A percentile compares a stretch with the other conserved stretches of the same genome.
Conservation (phyloP, 2,888 invertebrate genomes). For the Eupithecia inturbata region DNA sequence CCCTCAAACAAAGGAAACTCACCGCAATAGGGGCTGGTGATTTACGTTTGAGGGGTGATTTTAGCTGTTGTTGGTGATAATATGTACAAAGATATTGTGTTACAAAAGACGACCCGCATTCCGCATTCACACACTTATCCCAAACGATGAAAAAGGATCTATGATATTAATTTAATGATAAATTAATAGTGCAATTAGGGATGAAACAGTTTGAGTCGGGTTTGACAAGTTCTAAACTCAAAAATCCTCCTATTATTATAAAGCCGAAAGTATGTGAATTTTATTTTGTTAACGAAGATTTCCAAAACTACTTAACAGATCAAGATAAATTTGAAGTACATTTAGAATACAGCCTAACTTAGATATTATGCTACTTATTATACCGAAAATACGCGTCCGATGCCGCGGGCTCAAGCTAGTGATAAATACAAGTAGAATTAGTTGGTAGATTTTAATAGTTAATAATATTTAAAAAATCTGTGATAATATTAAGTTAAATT, state of each 20-base stretch:
- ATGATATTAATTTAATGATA: slow-evolving; percentile 2
- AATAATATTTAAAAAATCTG: background rate
- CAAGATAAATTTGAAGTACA: too few species aligned
- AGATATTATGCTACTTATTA: too few species aligned
- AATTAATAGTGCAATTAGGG: background rate
- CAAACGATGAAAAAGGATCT: background rate
- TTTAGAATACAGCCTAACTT: too few species aligned
- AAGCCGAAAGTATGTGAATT: too few species aligned
- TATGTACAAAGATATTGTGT: slow-evolving; percentile 14
- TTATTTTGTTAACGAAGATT: too few species aligned
- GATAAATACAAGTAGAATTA: background rate
- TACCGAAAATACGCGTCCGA: too few species aligned
- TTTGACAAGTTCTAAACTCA: background rate
- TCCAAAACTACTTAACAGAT: too few species aligned
- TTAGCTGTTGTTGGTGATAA: slow-evolving; percentile 35
- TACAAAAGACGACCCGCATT: slow-evolving; percentile 31
- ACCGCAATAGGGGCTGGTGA: slow-evolving; percentile 22
- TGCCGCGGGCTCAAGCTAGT: too few species aligned
- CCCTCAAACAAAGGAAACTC: slow-evolving; percentile 18
- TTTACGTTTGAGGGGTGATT: slow-evolving; percentile 31
- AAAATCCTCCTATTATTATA: too few species aligned
- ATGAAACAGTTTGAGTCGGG: background rate
- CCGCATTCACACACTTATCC: slow-evolving; percentile 15
- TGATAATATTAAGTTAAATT: background rate
- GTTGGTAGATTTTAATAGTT: background rate